Evolutionary conservation across 2,113 vertebrate species (phyloP).

Genomic region (Synchiropus splendidus): DNA sequence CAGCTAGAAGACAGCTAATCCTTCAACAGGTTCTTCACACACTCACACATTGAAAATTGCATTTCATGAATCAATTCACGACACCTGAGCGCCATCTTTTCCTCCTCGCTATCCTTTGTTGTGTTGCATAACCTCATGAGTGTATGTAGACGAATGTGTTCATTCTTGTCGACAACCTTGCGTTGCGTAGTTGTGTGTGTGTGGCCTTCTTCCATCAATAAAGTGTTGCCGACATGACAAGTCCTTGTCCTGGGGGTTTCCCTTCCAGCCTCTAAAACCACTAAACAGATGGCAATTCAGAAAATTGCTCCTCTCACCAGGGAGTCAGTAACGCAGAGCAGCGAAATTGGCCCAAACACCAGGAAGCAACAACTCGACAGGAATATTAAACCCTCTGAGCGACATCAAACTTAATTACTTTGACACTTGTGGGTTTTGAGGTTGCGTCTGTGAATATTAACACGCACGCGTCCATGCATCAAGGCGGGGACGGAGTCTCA

Average conservation of each 20-base stretch:
- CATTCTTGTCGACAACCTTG: no score
- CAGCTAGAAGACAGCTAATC: no score
- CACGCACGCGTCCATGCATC: neutral
- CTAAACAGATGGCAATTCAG: conserved; percentile 30
- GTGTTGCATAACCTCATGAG: neutral
- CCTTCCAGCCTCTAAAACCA: conserved; percentile 21
- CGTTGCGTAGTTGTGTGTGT: neutral
- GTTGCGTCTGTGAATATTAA: conserved; percentile 34
- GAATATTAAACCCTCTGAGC: conserved; percentile 27
- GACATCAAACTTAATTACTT: conserved; percentile 28
- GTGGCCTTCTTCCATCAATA: conserved; percentile 3
- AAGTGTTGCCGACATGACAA: conserved; percentile 8
- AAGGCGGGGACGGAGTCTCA: neutral
- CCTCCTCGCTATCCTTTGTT: neutral
- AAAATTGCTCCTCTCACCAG: conserved; percentile 20
- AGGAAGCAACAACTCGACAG: conserved; percentile 14
- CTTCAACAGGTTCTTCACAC: no score
- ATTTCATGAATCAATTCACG: no score
- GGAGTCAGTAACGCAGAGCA: conserved; percentile 4
- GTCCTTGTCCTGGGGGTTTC: conserved; percentile 16
- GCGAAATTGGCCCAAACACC: conserved; percentile 11
- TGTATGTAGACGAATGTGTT: neutral
- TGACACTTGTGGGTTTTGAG: conserved; percentile 17
- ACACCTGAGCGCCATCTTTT: no score
- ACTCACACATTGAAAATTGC: no score